Evolutionary conservation across 2,113 vertebrate species (phyloP).

Genomic region (Vulpes ferrilata): DNA sequence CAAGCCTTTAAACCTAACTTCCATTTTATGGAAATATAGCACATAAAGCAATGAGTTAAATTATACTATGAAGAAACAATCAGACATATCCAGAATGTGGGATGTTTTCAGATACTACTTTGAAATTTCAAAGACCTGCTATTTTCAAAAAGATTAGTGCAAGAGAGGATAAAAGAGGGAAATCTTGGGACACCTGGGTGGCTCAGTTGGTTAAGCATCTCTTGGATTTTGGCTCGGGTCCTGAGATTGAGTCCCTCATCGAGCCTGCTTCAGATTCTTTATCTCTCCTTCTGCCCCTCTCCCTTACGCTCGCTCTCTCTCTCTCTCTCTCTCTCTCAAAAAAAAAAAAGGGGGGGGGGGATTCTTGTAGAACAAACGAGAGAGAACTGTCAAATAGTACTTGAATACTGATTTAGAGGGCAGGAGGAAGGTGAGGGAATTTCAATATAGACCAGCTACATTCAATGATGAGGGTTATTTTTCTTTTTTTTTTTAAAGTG

Average conservation of each 20-base stretch:
- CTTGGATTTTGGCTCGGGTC: not conserved
- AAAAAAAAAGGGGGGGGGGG: not conserved
- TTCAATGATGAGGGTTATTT: not conserved
- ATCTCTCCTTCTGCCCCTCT: not conserved
- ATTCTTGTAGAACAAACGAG: not conserved
- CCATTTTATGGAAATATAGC: not conserved
- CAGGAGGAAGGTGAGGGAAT: not conserved
- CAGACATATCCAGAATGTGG: not conserved
- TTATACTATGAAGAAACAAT: not conserved
- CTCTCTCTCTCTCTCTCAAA: not conserved
- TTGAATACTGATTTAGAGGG: not conserved
- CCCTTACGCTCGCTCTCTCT: not conserved
- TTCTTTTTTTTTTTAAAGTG: slow-evolving; percentile 28
- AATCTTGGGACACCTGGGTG: not conserved
- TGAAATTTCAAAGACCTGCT: not conserved
- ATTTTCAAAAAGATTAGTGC: slow-evolving; percentile 2
- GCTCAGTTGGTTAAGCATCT: not conserved
- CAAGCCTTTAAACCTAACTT: not conserved
- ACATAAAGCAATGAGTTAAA: slow-evolving; percentile 15
- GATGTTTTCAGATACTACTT: not conserved
- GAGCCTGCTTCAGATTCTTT: not conserved
- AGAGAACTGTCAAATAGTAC: not conserved
- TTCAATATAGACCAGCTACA: not conserved
- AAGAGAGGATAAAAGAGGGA: not conserved
- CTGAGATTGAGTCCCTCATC: not conserved